These are phyloP conservation scores for Macrostomum lignano DNA, from an alignment of 1,140 invertebrate genomes.

Conservation along the genomic window DNA sequence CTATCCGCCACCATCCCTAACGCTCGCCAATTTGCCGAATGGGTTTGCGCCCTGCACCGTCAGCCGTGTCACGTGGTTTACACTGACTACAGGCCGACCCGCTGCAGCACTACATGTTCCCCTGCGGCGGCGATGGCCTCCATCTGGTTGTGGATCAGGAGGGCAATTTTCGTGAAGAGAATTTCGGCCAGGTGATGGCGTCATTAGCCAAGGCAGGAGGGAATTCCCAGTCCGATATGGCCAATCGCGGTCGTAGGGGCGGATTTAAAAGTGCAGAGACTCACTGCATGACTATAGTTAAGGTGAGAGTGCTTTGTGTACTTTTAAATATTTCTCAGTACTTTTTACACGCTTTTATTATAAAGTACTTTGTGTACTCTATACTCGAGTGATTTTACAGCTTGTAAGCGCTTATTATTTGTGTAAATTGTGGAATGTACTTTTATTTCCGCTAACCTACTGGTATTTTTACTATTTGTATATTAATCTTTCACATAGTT, in stretches of 20 bases:
- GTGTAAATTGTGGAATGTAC: no score
- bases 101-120: slow-evolving; percentile 88
- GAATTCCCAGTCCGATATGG: slow-evolving; percentile 25
- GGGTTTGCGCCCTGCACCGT: slow-evolving; percentile 79
- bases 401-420: no score
- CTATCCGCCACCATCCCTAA: slow-evolving; percentile 97
- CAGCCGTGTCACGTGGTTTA: slow-evolving; percentile 90
- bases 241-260: slow-evolving; percentile 33
- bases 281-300: slow-evolving; percentile 2
- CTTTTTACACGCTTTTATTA: no score
- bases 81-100: slow-evolving; percentile 91
- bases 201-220: slow-evolving; percentile 35
- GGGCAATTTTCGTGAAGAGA: slow-evolving; percentile 58
- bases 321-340: no score
- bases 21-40: slow-evolving; percentile 81
- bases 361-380: no score
- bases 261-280: slow-evolving; percentile 32
- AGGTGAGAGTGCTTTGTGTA: no score
- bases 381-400: no score
- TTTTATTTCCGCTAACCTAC: no score
- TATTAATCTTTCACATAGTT: no score
- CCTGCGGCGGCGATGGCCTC: slow-evolving; percentile 65
- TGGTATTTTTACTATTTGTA: no score
- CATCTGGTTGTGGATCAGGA: slow-evolving; percentile 80
- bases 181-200: slow-evolving; percentile 82